Percentiles rank a stretch among this genome's conserved stretches.
Conservation (phyloP, 2,113 vertebrate species). For the Zosterops pallidus region DNA sequence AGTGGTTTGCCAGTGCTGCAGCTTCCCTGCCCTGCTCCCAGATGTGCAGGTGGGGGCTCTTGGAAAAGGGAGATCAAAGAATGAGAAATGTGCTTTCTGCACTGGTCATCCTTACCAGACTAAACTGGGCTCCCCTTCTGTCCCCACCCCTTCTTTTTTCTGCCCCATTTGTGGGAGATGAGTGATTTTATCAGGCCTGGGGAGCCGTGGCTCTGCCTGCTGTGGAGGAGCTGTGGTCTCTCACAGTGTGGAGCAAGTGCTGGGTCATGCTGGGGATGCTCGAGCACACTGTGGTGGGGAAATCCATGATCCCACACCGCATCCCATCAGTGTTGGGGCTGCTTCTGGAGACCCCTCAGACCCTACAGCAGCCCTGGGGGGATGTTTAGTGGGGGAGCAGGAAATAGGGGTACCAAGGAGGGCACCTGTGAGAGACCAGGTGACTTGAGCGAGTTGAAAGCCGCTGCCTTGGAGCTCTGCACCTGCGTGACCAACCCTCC, state of each 20-base stretch:
- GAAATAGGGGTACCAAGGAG: background rate
- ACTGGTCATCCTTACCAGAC: accelerated
- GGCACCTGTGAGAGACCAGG: accelerated
- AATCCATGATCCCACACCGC: accelerated
- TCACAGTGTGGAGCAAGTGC: accelerated
- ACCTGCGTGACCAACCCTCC: background rate
- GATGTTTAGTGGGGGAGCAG: accelerated
- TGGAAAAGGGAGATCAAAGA: background rate
- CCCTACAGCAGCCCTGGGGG: background rate
- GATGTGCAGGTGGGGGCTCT: background rate
- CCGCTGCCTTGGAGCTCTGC: background rate
- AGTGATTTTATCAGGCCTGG: background rate
- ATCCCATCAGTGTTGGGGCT: background rate
- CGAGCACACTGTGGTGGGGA: accelerated
- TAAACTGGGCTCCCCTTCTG: background rate
- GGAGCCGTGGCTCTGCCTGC: background rate
- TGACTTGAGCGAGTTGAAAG: background rate
- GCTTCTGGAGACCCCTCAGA: background rate
- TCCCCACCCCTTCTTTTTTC: background rate
- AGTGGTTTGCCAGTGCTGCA: background rate
- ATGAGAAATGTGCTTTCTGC: background rate
- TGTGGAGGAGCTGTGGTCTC: background rate
- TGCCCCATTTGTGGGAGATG: background rate
- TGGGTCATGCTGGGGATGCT: accelerated
- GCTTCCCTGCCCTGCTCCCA: background rate